Conservation (phyloP, 2,113 vertebrate species). For the Cricetomys ansorgei region DNA sequence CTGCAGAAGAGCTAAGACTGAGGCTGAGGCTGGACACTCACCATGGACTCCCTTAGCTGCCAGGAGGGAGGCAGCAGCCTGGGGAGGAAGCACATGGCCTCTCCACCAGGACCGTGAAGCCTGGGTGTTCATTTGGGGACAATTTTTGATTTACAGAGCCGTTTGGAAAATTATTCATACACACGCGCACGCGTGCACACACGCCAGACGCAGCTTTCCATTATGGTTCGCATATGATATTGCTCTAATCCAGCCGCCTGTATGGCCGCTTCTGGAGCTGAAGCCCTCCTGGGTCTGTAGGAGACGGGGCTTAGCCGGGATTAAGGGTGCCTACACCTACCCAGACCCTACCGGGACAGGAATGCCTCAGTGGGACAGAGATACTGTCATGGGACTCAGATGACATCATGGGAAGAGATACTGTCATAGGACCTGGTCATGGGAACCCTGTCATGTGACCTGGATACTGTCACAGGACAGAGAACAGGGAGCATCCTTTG, state of each 20-base stretch:
- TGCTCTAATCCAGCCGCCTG: background rate
- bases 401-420: background rate
- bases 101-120: background rate
- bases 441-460: background rate
- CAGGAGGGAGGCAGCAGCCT: background rate
- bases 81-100: background rate
- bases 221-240: no score
- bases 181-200: no score
- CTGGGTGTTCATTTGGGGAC: background rate
- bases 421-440: background rate
- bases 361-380: no score
- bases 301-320: background rate
- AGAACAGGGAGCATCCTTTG: background rate
- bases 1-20: background rate
- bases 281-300: background rate
- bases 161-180: background rate
- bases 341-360: background rate
- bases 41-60: background rate
- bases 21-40: background rate
- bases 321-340: no score
- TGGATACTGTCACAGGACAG: background rate
- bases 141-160: background rate
- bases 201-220: background rate
- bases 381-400: background rate
- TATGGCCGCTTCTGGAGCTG: no score